Evolutionary conservation across 2,797 vertebrate species (phyloP).

Genomic region (Aeoliscus strigatus): DNA sequence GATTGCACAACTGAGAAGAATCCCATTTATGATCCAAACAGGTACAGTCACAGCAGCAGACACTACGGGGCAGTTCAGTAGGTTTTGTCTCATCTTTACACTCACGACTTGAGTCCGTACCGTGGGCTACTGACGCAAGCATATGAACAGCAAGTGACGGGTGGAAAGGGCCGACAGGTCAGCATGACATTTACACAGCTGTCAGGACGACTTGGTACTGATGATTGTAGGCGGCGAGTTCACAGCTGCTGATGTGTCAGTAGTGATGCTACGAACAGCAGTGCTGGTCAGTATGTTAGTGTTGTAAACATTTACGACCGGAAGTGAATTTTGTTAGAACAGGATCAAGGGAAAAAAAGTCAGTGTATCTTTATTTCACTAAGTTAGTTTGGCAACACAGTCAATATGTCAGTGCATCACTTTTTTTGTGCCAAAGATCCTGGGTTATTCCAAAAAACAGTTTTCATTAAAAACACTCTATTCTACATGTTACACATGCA

Average conservation of each 20-base stretch:
- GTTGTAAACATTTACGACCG: slow-evolving; percentile 76
- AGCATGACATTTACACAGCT: slow-evolving; percentile 36
- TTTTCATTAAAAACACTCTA: slow-evolving; percentile 68
- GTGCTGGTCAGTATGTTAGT: slow-evolving; percentile 63
- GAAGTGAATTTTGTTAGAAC: slow-evolving; percentile 62
- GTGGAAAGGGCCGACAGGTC: slow-evolving; percentile 34
- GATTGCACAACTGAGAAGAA: slow-evolving; percentile 58
- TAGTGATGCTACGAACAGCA: slow-evolving; percentile 48
- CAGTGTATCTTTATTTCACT: slow-evolving; percentile 34
- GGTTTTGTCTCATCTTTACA: slow-evolving; percentile 24
- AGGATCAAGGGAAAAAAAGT: slow-evolving; percentile 40
- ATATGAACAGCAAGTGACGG: slow-evolving; percentile 61
- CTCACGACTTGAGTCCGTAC: slow-evolving; percentile 44
- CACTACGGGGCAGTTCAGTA: slow-evolving; percentile 36
- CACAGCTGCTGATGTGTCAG: slow-evolving; percentile 57
- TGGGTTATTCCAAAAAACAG: slow-evolving; percentile 33
- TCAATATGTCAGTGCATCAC: slow-evolving; percentile 40
- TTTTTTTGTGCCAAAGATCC: slow-evolving; percentile 54
- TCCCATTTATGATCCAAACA: slow-evolving; percentile 31
- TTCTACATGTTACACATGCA: slow-evolving; percentile 75
- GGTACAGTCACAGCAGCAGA: slow-evolving; percentile 60
- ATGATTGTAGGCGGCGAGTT: no score
- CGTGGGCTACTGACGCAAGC: slow-evolving; percentile 43
- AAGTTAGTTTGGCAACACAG: slow-evolving; percentile 50
- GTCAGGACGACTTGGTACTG: slow-evolving; percentile 15